Conservation (phyloP, 2,113 vertebrate genomes). For the Spermophilus dauricus region DNA sequence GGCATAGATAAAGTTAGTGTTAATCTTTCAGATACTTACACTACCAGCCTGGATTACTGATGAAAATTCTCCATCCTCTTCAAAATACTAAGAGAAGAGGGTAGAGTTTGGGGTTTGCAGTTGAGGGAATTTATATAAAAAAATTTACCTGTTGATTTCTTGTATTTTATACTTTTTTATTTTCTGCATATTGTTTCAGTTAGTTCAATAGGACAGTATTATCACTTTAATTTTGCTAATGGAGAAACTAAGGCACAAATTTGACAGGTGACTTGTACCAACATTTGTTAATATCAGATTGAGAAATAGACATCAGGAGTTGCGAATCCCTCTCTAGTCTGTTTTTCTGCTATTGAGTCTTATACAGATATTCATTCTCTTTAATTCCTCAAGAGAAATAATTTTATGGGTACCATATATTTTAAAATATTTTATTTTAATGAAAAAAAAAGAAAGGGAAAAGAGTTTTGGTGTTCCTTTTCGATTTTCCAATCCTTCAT, state of each 20-base stretch:
- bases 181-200: background rate
- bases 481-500: background rate
- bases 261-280: background rate
- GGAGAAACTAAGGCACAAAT: background rate
- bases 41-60: background rate
- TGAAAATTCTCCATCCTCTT: background rate
- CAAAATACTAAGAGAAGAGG: background rate
- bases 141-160: background rate
- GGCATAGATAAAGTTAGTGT: background rate
- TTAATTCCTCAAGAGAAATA: background rate
- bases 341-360: background rate
- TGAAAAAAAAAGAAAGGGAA: background rate
- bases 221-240: background rate
- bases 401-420: background rate
- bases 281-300: background rate
- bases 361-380: background rate
- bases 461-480: background rate
- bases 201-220: background rate
- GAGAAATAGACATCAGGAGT: background rate
- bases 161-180: background rate
- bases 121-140: background rate
- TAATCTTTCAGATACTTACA: background rate
- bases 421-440: background rate
- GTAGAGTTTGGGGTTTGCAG: background rate
- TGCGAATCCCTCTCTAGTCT: background rate